These are phyloP conservation scores for Acanthococcus lagerstroemiae DNA, from an alignment of 2,888 invertebrate genomes.

Conservation along the genomic window DNA sequence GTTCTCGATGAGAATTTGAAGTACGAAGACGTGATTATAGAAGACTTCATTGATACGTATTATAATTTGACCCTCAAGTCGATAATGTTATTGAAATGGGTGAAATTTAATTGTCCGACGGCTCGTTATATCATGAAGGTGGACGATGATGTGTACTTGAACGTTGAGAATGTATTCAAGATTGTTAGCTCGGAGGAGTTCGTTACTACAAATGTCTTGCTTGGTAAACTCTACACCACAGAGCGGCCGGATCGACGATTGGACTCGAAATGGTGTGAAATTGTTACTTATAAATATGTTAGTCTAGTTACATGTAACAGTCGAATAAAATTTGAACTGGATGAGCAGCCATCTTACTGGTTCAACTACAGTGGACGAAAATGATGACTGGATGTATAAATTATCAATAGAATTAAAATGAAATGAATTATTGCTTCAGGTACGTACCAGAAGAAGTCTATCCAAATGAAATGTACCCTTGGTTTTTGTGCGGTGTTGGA, in stretches of 20 bases:
- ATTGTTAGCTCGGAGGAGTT: slow-evolving; percentile 40
- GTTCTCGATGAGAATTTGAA: slow-evolving; percentile 56
- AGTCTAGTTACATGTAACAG: too few relatives aligned
- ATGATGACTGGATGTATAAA: too few relatives aligned
- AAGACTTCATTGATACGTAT: slow-evolving; percentile 72
- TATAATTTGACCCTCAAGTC: slow-evolving; percentile 80
- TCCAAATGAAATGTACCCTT: slow-evolving; percentile 59
- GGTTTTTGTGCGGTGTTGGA: slow-evolving; percentile 71
- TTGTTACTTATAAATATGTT: too few relatives aligned
- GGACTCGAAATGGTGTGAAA: slow-evolving; percentile 70
- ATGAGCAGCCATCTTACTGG: too few relatives aligned
- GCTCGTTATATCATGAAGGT: slow-evolving; percentile 68
- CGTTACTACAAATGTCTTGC: neutral
- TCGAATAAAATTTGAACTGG: too few relatives aligned
- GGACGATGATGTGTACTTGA: slow-evolving; percentile 79
- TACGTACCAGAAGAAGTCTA: slow-evolving; percentile 73
- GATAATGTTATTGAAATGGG: slow-evolving; percentile 74
- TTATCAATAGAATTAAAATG: neutral
- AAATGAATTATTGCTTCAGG: slow-evolving; percentile 43
- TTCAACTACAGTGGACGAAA: too few relatives aligned
- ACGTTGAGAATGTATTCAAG: slow-evolving; percentile 55
- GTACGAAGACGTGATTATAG: slow-evolving; percentile 70
- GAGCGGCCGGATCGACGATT: neutral
- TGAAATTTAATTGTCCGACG: slow-evolving; percentile 53
- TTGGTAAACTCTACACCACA: slow-evolving; percentile 6